Conservation (phyloP, 2,797 vertebrate genomes). For the Capromys pilorides region DNA sequence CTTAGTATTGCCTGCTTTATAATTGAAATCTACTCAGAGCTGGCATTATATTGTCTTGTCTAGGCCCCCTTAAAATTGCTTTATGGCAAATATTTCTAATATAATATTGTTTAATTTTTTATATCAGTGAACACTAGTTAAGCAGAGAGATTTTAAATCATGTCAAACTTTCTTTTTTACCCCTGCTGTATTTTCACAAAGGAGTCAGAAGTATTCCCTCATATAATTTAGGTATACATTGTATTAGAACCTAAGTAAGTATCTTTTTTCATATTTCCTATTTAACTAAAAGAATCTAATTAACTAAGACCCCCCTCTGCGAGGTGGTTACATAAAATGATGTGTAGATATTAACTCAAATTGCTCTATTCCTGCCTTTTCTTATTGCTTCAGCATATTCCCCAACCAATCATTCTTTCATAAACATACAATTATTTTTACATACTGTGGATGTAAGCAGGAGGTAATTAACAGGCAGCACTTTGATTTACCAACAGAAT, state of each 20-base stretch:
- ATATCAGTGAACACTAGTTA: slow-evolving; percentile 49
- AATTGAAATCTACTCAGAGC: background rate
- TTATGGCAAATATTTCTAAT: background rate
- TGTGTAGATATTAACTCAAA: slow-evolving; percentile 81
- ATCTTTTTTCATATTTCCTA: slow-evolving; percentile 69
- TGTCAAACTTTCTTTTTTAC: slow-evolving; percentile 47
- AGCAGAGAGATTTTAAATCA: slow-evolving; percentile 23
- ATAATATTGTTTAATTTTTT: slow-evolving; percentile 42
- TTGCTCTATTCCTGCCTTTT: slow-evolving; percentile 78
- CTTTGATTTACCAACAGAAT: slow-evolving; percentile 78
- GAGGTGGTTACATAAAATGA: slow-evolving; percentile 78
- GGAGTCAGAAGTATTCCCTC: slow-evolving; percentile 28
- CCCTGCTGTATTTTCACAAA: background rate
- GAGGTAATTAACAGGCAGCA: slow-evolving; percentile 83
- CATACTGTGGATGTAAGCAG: slow-evolving; percentile 69
- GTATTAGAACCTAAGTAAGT: slow-evolving; percentile 67
- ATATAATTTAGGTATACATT: slow-evolving; percentile 44
- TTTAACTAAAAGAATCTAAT: slow-evolving; percentile 84
- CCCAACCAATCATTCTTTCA: slow-evolving; percentile 82
- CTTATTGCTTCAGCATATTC: slow-evolving; percentile 79
- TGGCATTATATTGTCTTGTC: background rate
- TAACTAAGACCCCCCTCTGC: slow-evolving; percentile 78
- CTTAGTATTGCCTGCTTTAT: background rate
- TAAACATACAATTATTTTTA: slow-evolving; percentile 76
- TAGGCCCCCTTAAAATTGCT: background rate